These are phyloP conservation scores for Drosophila heteroneura DNA, from an alignment of 2,888 invertebrate species.

Conservation along the genomic window DNA sequence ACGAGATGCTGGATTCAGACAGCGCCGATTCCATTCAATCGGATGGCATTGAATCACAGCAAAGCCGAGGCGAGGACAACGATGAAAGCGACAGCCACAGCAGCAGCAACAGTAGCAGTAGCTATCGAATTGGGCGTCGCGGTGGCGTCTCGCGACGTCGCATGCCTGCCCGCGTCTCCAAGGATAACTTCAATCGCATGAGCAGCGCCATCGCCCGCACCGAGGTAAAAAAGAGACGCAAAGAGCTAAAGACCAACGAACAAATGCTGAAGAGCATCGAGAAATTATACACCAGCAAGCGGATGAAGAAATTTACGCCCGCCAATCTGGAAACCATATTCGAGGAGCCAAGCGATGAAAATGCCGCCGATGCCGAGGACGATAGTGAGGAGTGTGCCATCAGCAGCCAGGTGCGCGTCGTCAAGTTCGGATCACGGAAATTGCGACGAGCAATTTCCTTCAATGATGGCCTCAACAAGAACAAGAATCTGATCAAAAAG, in stretches of 20 bases:
- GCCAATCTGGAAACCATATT: slow-evolving; percentile 83
- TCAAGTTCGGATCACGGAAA: slow-evolving; percentile 78
- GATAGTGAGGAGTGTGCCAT: slow-evolving; percentile 70
- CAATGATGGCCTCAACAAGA: slow-evolving; percentile 79
- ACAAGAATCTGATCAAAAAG: slow-evolving; percentile 80
- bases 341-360: slow-evolving; percentile 78
- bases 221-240: slow-evolving; percentile 65
- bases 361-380: slow-evolving; percentile 71
- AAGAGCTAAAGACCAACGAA: slow-evolving; percentile 52
- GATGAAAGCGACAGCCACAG: slow-evolving; percentile 56
- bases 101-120: slow-evolving; percentile 20
- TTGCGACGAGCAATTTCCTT: slow-evolving; percentile 78
- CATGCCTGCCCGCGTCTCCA: slow-evolving; percentile 77
- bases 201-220: slow-evolving; percentile 79
- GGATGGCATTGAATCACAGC: slow-evolving; percentile 64
- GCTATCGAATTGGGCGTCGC: slow-evolving; percentile 29
- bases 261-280: slow-evolving; percentile 72
- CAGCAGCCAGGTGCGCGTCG: slow-evolving; percentile 65
- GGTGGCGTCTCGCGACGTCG: slow-evolving; percentile 71
- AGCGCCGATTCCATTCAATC: slow-evolving; percentile 56
- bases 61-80: slow-evolving; percentile 57
- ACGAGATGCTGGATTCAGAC: slow-evolving; percentile 53
- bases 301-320: slow-evolving; percentile 80
- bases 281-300: slow-evolving; percentile 81
- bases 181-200: slow-evolving; percentile 79